Evolutionary conservation across 2,113 vertebrate genomes (phyloP), one percentile per base, ranked within the genome.

Genomic region (Leucopsar rothschildi): DNA sequence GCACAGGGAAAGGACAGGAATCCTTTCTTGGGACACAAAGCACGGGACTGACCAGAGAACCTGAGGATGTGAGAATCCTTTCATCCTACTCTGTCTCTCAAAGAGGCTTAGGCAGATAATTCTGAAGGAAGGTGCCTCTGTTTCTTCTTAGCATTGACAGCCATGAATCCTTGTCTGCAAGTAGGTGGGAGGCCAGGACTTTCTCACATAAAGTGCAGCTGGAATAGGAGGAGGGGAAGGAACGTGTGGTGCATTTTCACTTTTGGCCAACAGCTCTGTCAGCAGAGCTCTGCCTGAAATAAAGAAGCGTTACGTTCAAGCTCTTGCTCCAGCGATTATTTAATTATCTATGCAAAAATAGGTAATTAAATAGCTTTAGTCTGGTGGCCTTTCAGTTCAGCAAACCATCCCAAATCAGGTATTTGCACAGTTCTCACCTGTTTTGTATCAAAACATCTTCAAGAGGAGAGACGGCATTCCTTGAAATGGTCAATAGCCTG

Each of bases 341-440:
- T 90, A 88, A 94, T 92, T 93, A 91, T 90, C 70, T 93, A 33
- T 93, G 92, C 85, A 92, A 94, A 94, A 95, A 68, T 72, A 89
- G 33, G 33, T 92, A 79, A 93, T 95, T 72, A 76, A 82, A 37
- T 89, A 53, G 61, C 37, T 90, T 94, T 69, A 75, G 27, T 60
- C 61, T 85, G 27, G 11, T 92, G 28, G 65, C 39, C 53, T 82
- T 82, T 89, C 52, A 49, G 64, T 66, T 70, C 69, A 87, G 44
- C 73, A 82, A 85, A 37, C 73, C 82, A 72, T 85, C 10, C 4
- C 31, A 91, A 79, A 94, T 95, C 57, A 85, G 57, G 53, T 64
- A 91, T 90, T 95, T 55, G 37, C 37, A 64, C 22, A 57, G n/a
- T 49, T 82, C 37, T 85, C 25, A 56, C 50, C 87, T 1, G 2